These are phyloP conservation scores for Sciaenops ocellatus DNA, from an alignment of 2,797 vertebrate species.

Conservation along the genomic window DNA sequence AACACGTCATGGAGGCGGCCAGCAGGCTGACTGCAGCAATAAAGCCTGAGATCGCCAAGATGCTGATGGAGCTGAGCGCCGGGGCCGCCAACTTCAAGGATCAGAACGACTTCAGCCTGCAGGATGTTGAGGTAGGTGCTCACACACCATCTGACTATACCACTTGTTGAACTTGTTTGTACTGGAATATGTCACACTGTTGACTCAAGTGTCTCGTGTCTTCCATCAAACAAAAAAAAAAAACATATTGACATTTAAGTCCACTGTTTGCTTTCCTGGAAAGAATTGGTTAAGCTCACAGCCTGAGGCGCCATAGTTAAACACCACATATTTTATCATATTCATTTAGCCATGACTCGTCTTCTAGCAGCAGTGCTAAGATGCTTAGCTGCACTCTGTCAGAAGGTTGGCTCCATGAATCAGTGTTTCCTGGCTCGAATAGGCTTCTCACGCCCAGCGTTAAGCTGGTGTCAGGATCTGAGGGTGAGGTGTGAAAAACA, in stretches of 20 bases:
- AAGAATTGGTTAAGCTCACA: conserved; percentile 25
- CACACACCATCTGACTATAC: not conserved
- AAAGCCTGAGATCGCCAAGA: conserved; percentile 99
- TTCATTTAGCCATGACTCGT: conserved; percentile 42
- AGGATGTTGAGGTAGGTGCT: conserved; percentile 94
- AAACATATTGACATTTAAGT: conserved; percentile 14
- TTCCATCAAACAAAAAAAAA: conserved; percentile 9
- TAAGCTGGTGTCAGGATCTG: conserved; percentile 75
- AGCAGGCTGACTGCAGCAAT: conserved; percentile 98
- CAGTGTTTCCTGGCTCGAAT: conserved; percentile 68
- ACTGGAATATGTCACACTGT: not conserved
- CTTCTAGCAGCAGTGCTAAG: conserved; percentile 57
- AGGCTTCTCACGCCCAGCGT: conserved; percentile 59
- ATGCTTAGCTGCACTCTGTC: conserved; percentile 60
- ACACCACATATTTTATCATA: conserved; percentile 34
- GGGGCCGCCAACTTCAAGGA: conserved; percentile 98
- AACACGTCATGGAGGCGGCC: conserved; percentile 99
- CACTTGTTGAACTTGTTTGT: conserved; percentile 4
- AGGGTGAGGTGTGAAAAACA: conserved; percentile 76
- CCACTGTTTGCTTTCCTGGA: conserved; percentile 36
- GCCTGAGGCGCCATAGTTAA: conserved; percentile 6
- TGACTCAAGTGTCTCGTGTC: conserved; percentile 33
- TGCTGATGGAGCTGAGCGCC: conserved; percentile 99
- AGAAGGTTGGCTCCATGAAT: conserved; percentile 65
- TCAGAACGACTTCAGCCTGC: conserved; percentile 98